A percentile compares a stretch with the other conserved stretches of the same genome.
Evolutionary conservation across 2,113 vertebrate species (phyloP).

Genomic region (Sturnira hondurensis): DNA sequence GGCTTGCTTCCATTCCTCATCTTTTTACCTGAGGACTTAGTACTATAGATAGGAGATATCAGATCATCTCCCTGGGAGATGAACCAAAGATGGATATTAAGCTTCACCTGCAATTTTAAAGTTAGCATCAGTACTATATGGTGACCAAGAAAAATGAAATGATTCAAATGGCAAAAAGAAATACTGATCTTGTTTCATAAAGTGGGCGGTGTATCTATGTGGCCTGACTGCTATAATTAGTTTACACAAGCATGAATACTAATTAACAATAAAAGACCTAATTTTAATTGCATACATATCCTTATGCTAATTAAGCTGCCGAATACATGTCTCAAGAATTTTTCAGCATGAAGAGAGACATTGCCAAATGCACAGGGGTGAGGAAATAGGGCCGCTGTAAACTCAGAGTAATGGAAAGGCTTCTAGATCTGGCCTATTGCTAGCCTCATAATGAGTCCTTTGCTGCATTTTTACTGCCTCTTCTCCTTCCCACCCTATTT

Average conservation of each 20-base stretch:
- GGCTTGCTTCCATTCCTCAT: neutral
- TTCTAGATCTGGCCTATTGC: neutral
- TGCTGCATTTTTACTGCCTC: neutral
- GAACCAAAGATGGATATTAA: conserved; percentile 68
- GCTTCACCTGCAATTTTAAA: conserved; percentile 66
- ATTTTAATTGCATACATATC: neutral
- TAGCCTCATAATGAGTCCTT: neutral
- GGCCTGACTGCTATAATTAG: conserved; percentile 56
- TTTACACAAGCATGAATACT: conserved; percentile 43
- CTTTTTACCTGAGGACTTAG: conserved; percentile 31
- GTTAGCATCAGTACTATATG: conserved; percentile 70
- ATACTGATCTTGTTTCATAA: conserved; percentile 49
- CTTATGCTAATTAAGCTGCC: neutral
- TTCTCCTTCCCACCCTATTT: neutral
- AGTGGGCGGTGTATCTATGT: conserved; percentile 5
- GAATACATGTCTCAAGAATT: neutral
- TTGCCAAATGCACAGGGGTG: neutral
- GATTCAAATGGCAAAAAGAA: conserved; percentile 52
- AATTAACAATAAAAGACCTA: conserved; percentile 29
- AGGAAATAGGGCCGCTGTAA: neutral
- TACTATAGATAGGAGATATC: neutral
- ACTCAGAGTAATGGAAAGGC: neutral
- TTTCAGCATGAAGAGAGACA: neutral
- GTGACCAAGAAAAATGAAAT: conserved; percentile 75
- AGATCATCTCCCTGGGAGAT: conserved; percentile 65